Conservation (phyloP, 2,888 invertebrate species). For the Netelia melanura region DNA sequence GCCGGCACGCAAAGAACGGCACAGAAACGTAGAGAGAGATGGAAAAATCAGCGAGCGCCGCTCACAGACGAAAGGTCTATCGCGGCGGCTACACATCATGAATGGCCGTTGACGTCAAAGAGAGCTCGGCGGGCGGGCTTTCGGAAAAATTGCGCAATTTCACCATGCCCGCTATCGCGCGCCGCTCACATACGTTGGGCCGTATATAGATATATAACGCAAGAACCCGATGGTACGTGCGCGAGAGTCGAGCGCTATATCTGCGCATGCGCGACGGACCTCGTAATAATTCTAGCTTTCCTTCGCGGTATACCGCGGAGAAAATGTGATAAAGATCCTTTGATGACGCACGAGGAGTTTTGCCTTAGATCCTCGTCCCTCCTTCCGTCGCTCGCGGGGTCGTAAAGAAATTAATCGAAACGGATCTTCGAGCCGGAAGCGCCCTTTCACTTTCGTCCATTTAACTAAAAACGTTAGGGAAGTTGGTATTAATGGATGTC, state of each 20-base stretch:
- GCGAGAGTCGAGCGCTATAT: conserved; percentile 37
- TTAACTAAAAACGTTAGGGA: neutral
- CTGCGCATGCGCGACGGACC: conserved; percentile 56
- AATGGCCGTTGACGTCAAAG: conserved; percentile 83
- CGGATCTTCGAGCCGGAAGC: conserved; percentile 57
- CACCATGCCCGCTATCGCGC: conserved; percentile 72
- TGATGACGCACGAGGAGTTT: conserved; percentile 59
- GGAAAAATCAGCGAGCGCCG: neutral
- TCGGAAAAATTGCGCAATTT: conserved; percentile 84
- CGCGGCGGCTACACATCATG: conserved; percentile 71
- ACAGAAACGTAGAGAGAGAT: conserved; percentile 15
- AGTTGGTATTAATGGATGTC: neutral
- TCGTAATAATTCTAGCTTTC: conserved; percentile 66
- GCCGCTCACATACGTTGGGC: neutral
- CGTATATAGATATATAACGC: neutral
- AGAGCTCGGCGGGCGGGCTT: conserved; percentile 65
- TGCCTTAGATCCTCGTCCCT: neutral
- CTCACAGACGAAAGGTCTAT: conserved; percentile 43
- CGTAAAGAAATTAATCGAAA: conserved; percentile 56
- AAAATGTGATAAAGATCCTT: conserved; percentile 58
- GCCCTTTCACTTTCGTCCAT: conserved; percentile 53
- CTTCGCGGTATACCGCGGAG: conserved; percentile 49
- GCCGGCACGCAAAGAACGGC: conserved; percentile 11
- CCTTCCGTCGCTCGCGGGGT: neutral
- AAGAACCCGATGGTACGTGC: conserved; percentile 6